These are phyloP conservation scores for Neelides folsomi DNA, from an alignment of 2,888 invertebrate genomes.

Conservation along the genomic window DNA sequence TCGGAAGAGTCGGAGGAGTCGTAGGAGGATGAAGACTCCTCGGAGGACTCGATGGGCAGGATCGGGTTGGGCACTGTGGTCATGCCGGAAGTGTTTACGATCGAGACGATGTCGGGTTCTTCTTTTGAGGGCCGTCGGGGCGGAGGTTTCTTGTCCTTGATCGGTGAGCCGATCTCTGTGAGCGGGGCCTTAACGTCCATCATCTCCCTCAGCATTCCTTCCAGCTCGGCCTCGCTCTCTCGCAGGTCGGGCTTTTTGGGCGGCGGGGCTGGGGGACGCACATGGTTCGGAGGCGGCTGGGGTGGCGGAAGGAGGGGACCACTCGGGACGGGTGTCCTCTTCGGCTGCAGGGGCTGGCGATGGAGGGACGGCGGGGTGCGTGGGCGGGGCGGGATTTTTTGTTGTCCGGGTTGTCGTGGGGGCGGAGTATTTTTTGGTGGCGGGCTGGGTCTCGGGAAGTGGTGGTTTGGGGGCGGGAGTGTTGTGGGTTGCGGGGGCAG, in stretches of 20 bases:
- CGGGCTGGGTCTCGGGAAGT: conserved; percentile 9
- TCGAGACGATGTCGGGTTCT: no score
- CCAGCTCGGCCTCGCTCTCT: conserved; percentile 32
- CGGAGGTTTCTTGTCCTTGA: conserved; percentile 14
- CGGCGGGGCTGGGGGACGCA: background rate
- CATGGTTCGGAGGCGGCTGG: background rate
- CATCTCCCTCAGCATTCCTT: conserved; percentile 33
- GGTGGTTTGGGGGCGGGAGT: conserved; percentile 32
- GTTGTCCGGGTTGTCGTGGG: conserved; percentile 8
- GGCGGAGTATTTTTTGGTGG: background rate
- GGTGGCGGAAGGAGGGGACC: background rate
- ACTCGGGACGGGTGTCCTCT: no score
- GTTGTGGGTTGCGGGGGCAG: conserved; percentile 36
- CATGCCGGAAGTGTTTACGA: no score
- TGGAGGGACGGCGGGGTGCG: conserved; percentile 4
- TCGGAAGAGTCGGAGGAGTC: conserved; percentile 45
- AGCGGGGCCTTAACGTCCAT: conserved; percentile 32
- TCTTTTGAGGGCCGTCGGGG: no score
- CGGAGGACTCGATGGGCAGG: conserved; percentile 21
- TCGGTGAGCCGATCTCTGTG: conserved; percentile 30
- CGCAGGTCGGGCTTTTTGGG: background rate
- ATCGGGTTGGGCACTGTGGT: no score
- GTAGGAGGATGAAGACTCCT: conserved; percentile 35
- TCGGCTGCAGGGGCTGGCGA: no score
- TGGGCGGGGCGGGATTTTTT: conserved; percentile 8